These are phyloP conservation scores for Urocitellus parryii DNA, from an alignment of 2,113 vertebrate genomes.

Conservation along the genomic window DNA sequence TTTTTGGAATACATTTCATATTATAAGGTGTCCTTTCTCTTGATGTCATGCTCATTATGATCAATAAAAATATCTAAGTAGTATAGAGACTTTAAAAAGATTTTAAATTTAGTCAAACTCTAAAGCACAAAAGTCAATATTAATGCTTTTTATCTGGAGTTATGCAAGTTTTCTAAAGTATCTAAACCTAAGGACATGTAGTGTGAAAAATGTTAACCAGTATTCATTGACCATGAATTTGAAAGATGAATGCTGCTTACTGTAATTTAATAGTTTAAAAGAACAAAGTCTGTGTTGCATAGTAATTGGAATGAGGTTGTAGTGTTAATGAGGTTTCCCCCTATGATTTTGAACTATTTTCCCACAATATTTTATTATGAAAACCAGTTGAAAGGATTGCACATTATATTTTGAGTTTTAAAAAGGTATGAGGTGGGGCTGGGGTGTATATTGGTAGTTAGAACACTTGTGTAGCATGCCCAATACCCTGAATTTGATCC, in stretches of 20 bases:
- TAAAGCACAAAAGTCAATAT: background rate
- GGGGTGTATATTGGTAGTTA: too few species aligned
- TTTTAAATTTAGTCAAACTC: background rate
- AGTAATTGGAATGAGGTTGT: background rate
- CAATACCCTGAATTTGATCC: too few species aligned
- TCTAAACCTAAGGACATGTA: background rate
- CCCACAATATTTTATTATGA: conserved; percentile 9
- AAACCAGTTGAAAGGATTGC: conserved; percentile 32
- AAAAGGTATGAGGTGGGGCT: too few species aligned
- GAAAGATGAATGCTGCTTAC: background rate
- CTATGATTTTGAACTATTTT: background rate
- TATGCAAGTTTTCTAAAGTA: background rate
- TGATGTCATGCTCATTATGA: background rate
- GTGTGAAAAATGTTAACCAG: background rate
- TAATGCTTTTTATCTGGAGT: background rate
- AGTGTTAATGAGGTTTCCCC: background rate
- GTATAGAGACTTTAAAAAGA: background rate
- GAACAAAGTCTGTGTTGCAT: background rate
- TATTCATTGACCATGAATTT: background rate
- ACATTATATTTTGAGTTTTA: background rate
- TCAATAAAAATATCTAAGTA: background rate
- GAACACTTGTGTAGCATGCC: too few species aligned
- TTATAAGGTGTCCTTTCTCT: conserved; percentile 6
- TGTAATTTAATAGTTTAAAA: conserved; percentile 29
- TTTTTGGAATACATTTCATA: accelerated